These are phyloP conservation scores for Serilophus lunatus DNA, from an alignment of 2,113 vertebrate genomes.

Conservation along the genomic window DNA sequence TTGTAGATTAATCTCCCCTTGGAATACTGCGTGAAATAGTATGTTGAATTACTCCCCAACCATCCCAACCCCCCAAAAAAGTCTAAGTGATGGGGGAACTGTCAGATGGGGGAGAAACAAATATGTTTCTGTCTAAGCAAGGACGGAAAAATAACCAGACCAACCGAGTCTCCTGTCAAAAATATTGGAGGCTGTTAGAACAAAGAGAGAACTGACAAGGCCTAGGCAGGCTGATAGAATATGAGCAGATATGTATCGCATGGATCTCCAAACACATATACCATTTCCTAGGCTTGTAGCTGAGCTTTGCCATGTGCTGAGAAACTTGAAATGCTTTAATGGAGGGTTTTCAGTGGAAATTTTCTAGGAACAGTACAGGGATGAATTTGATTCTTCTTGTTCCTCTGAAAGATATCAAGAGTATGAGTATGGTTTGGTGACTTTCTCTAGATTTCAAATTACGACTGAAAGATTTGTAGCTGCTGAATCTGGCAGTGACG, in stretches of 20 bases:
- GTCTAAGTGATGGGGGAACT: neutral
- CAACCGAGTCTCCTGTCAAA: neutral
- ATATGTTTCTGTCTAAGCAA: neutral
- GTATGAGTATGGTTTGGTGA: neutral
- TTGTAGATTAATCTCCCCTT: neutral
- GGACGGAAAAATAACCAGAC: neutral
- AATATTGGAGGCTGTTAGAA: neutral
- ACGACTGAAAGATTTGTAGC: neutral
- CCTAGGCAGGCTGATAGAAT: neutral
- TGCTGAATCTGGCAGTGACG: neutral
- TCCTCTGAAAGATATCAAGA: neutral
- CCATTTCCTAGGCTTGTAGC: neutral
- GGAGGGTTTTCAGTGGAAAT: neutral
- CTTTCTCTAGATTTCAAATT: neutral
- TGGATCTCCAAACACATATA: neutral
- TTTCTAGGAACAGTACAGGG: neutral
- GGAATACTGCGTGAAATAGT: neutral
- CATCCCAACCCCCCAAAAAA: accelerated
- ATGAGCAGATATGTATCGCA: neutral
- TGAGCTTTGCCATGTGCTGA: neutral
- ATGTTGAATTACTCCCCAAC: neutral
- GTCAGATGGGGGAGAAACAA: neutral
- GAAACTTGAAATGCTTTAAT: neutral
- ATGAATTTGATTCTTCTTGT: neutral
- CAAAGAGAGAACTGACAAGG: accelerated